Percentiles rank a stretch among this genome's conserved stretches.
Conservation (phyloP, 2,113 vertebrate genomes). For the Rhabdomys dilectus region DNA sequence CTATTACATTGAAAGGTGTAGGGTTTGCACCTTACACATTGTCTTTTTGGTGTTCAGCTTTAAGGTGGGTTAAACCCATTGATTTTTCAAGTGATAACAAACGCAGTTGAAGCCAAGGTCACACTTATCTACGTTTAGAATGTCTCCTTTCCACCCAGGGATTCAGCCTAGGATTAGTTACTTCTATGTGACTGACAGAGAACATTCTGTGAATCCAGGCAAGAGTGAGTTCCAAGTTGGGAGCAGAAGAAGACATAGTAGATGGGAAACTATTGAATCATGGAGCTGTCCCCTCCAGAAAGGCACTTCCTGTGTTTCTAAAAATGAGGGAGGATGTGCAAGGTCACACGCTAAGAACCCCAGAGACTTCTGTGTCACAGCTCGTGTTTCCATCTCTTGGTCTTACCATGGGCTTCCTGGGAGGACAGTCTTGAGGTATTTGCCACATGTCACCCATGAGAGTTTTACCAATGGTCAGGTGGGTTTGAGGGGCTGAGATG, state of each 20-base stretch:
- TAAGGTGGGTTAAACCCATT: neutral
- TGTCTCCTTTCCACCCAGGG: neutral
- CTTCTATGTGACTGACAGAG: neutral
- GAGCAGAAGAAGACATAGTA: neutral
- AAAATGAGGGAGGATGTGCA: neutral
- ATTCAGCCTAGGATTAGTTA: neutral
- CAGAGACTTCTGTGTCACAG: neutral
- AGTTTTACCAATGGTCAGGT: neutral
- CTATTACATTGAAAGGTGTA: neutral
- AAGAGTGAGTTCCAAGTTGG: neutral
- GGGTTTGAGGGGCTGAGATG: neutral
- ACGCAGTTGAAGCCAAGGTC: neutral
- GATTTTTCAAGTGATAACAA: neutral
- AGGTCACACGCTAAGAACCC: neutral
- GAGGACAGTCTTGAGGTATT: neutral
- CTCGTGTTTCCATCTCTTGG: neutral
- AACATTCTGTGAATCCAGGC: neutral
- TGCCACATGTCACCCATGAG: accelerated
- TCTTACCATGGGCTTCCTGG: neutral
- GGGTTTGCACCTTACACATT: neutral
- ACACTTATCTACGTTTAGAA: no score
- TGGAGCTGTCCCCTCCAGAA: neutral
- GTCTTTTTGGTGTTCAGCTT: neutral
- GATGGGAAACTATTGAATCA: neutral
- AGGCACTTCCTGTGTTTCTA: neutral